Percentiles rank a stretch among this genome's conserved stretches.
Evolutionary conservation across 2,113 vertebrate species (phyloP).

Genomic region (Varanus salvator): DNA sequence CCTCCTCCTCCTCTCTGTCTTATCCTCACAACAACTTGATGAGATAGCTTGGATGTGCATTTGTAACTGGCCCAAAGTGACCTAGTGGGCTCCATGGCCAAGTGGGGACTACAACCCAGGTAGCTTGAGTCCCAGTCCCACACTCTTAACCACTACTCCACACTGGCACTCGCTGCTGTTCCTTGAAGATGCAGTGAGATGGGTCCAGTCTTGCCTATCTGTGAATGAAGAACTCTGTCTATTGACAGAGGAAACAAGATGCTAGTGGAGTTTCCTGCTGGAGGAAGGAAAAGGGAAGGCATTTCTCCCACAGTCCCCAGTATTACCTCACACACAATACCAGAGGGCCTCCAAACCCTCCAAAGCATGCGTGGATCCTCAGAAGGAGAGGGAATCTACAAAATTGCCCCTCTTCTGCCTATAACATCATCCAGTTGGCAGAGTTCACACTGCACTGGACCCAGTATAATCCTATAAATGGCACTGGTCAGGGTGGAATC

Average conservation of each 20-base stretch:
- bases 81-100: too few species aligned
- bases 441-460: background rate
- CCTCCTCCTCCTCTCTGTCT: too few species aligned
- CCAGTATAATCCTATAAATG: background rate
- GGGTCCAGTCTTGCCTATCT: background rate
- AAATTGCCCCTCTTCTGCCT: background rate
- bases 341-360: background rate
- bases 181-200: background rate
- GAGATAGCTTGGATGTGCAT: too few species aligned
- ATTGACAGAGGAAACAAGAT: too few species aligned
- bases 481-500: background rate
- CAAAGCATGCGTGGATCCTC: background rate
- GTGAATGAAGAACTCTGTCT: background rate
- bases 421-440: background rate
- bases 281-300: too few species aligned
- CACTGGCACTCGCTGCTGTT: background rate
- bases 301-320: background rate
- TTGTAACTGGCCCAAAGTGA: too few species aligned
- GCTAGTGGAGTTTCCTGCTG: too few species aligned
- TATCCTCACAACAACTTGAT: too few species aligned
- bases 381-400: background rate
- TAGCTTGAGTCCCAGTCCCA: too few species aligned
- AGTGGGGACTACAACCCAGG: too few species aligned
- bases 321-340: background rate
- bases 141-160: too few species aligned